Evolutionary conservation across 2,888 invertebrate genomes (phyloP).

Genomic region (Heliconius erato): DNA sequence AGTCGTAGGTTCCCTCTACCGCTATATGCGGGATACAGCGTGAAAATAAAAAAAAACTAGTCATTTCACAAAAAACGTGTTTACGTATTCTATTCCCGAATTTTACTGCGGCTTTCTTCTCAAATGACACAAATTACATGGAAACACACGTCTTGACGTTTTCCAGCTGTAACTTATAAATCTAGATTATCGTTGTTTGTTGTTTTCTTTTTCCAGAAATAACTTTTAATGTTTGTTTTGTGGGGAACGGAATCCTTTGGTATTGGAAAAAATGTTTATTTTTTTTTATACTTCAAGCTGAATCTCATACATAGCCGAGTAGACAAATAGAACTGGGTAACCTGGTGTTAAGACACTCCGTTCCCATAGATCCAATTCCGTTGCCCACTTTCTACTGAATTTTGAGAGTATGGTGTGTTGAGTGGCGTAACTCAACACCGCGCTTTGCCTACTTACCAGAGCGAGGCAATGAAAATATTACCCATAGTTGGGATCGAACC

Average conservation of each 20-base stretch:
- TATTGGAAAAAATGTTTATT: not conserved
- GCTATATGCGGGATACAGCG: no score
- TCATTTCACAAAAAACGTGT: not conserved
- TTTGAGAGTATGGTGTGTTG: no score
- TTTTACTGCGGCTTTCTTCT: constrained; percentile 10
- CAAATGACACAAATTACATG: constrained; percentile 26
- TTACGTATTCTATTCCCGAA: not conserved
- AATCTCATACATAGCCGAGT: not conserved
- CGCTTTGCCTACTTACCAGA: no score
- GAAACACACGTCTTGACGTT: constrained; percentile 19
- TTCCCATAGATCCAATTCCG: no score
- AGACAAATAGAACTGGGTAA: not conserved
- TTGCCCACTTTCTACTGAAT: no score
- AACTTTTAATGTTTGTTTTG: constrained; percentile 9
- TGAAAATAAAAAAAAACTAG: not conserved
- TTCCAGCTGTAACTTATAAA: constrained; percentile 38
- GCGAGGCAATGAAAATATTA: no score
- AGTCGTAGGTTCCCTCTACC: no score
- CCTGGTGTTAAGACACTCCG: not conserved
- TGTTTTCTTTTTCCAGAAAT: constrained; percentile 30
- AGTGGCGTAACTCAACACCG: no score
- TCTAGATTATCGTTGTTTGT: constrained; percentile 38
- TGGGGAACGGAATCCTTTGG: not conserved
- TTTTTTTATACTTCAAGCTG: not conserved
- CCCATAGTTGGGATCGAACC: no score